phyloP scores from a whole-genome alignment of 2,797 vertebrate genomes.

The Crocidura indochinensis region DNA sequence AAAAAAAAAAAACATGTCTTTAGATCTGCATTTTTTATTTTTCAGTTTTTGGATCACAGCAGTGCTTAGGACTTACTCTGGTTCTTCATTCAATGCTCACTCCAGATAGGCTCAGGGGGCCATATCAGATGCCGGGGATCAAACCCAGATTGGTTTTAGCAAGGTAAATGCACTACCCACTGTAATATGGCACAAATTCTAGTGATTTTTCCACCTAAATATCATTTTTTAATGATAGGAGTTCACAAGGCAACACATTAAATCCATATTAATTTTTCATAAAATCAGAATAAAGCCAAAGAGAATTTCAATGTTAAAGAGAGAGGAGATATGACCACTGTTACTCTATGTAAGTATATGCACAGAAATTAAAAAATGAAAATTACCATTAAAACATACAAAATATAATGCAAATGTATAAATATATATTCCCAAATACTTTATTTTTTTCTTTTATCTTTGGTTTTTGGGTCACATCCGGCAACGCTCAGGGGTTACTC shows the following conservation, averaged over 20 bases:
- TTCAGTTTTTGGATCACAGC: too few relatives aligned
- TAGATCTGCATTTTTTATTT: neutral
- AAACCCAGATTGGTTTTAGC: too few relatives aligned
- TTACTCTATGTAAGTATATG: neutral
- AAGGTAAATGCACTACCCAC: too few relatives aligned
- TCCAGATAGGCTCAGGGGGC: too few relatives aligned
- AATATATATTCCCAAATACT: conserved; percentile 1
- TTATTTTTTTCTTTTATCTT: conserved; percentile 8
- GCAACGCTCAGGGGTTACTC: too few relatives aligned
- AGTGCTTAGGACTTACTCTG: too few relatives aligned
- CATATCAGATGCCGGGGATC: too few relatives aligned
- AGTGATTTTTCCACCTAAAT: neutral
- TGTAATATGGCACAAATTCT: too few relatives aligned
- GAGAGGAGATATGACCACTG: conserved; percentile 6
- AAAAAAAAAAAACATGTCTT: conserved; percentile 20
- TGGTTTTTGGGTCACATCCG: too few relatives aligned
- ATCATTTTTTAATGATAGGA: conserved; percentile 34
- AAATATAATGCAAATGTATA: neutral
- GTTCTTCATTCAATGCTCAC: too few relatives aligned
- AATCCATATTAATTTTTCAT: conserved; percentile 38
- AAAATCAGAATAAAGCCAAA: neutral
- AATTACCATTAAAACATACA: neutral
- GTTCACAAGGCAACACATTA: conserved; percentile 35
- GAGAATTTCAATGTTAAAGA: neutral
- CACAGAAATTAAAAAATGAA: neutral